phyloP scores from a whole-genome alignment of 2,797 vertebrate genomes.

The Anguilla obscura region DNA sequence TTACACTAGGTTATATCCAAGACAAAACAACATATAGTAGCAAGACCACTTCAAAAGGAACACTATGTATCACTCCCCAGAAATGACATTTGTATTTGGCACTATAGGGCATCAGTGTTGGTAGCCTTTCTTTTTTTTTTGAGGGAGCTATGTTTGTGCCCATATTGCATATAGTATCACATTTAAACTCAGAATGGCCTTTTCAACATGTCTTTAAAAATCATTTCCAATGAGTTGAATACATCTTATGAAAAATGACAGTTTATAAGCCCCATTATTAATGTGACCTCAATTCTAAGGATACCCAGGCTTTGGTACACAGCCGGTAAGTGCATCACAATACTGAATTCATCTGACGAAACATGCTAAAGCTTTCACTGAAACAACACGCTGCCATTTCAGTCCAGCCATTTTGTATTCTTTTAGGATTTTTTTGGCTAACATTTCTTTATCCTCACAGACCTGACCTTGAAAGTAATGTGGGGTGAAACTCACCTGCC shows the following conservation, averaged over 20 bases:
- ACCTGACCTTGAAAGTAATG: neutral
- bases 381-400: neutral
- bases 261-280: neutral
- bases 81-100: slow-evolving; percentile 9
- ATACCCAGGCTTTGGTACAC: neutral
- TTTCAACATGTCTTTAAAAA: neutral
- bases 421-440: neutral
- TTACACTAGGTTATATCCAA: neutral
- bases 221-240: neutral
- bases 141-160: neutral
- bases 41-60: slow-evolving; percentile 14
- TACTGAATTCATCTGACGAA: neutral
- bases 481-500: neutral
- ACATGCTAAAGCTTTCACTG: neutral
- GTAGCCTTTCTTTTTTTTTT: neutral
- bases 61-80: slow-evolving; percentile 11
- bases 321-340: neutral
- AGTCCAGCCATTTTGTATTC: neutral
- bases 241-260: neutral
- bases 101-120: neutral
- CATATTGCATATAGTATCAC: neutral
- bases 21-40: slow-evolving; percentile 5
- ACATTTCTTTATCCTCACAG: neutral
- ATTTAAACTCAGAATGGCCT: neutral
- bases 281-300: neutral